phyloP scores from a whole-genome alignment of 1,140 invertebrate genomes.

The Diachasmimorpha longicaudata region DNA sequence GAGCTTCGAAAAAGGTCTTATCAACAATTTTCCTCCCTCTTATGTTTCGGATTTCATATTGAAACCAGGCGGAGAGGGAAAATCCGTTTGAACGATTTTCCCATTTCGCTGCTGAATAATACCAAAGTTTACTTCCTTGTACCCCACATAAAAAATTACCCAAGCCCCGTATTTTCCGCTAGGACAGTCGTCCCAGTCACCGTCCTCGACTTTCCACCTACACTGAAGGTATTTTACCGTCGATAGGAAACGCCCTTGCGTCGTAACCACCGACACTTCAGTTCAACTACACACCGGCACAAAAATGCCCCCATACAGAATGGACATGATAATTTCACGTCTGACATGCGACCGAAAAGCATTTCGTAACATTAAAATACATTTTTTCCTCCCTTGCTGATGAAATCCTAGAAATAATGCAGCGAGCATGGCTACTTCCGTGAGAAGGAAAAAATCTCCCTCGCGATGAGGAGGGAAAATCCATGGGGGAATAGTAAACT shows the following conservation, averaged over 20 bases:
- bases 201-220: conserved; percentile 30
- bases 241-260: conserved; percentile 24
- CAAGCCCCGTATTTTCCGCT: neutral
- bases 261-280: conserved; percentile 7
- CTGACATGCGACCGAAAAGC: conserved; percentile 6
- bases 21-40: neutral
- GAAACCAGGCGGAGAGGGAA: no score
- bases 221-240: neutral
- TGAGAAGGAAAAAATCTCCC: neutral
- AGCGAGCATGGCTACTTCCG: neutral
- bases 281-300: neutral
- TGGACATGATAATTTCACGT: neutral
- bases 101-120: no score
- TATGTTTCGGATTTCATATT: neutral
- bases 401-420: neutral
- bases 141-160: no score
- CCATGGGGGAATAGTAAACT: neutral
- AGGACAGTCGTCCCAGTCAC: neutral
- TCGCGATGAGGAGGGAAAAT: neutral
- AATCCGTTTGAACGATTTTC: no score
- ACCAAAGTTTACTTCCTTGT: no score
- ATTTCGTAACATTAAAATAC: neutral
- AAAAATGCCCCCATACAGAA: neutral
- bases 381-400: neutral
- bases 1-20: no score